These are phyloP conservation scores for Hydrozoanthus gracilis DNA, from an alignment of 92 coral and sea anemone species.

Conservation along the genomic window DNA sequence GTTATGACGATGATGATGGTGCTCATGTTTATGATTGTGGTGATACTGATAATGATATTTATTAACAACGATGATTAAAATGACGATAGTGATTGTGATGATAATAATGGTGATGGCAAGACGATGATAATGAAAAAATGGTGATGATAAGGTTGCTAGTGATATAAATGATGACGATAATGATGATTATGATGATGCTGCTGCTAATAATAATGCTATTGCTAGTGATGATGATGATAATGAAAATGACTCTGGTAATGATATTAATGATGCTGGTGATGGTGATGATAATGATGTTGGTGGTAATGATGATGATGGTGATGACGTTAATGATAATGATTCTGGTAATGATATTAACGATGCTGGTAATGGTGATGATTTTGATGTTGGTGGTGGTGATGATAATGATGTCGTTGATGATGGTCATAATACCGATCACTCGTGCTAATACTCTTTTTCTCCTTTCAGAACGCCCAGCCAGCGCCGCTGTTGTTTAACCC, in stretches of 20 bases:
- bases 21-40: neutral
- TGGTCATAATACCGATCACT: neutral
- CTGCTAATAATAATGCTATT: neutral
- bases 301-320: neutral
- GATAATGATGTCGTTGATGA: neutral
- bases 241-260: neutral
- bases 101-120: neutral
- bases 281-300: neutral
- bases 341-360: neutral
- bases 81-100: neutral
- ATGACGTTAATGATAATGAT: neutral
- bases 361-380: neutral
- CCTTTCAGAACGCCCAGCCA: slow-evolving; percentile 14
- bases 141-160: neutral
- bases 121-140: neutral
- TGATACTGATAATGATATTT: neutral
- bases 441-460: neutral
- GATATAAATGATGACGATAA: neutral
- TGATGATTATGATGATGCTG: neutral
- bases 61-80: neutral
- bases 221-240: neutral
- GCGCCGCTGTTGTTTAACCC: slow-evolving; percentile 50
- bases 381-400: neutral
- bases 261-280: neutral
- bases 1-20: neutral